Percentiles rank a stretch among this genome's conserved stretches.
phyloP scores from a whole-genome alignment of 2,113 vertebrate genomes.

The Silurus glanis region DNA sequence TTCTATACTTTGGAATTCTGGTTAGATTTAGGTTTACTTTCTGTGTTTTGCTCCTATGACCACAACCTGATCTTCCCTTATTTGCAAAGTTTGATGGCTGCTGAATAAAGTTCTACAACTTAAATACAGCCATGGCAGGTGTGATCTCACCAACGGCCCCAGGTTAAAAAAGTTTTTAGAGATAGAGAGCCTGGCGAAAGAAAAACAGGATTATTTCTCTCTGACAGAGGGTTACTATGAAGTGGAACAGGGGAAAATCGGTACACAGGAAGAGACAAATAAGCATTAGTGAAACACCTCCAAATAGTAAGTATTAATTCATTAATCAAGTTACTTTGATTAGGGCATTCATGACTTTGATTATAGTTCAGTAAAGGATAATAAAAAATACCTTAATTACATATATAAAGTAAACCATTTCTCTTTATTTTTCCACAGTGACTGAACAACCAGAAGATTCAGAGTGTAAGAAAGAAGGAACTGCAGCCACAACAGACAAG shows the following conservation, averaged over 20 bases:
- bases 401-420: not conserved
- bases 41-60: not conserved
- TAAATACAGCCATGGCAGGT: not conserved
- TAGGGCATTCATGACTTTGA: not conserved
- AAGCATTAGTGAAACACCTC: not conserved
- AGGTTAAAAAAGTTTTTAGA: not conserved
- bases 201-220: constrained; percentile 16
- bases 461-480: not conserved
- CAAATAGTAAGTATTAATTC: not conserved
- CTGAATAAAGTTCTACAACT: not conserved
- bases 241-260: constrained; percentile 1
- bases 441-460: not conserved
- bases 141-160: not conserved
- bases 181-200: constrained; percentile 15
- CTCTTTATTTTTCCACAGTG: not conserved
- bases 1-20: not conserved
- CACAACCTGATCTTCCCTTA: not conserved
- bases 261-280: not conserved
- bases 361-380: not conserved
- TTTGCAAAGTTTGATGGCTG: not conserved
- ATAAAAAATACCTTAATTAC: not conserved
- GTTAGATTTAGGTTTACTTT: constrained; percentile 46
- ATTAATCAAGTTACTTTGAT: not conserved
- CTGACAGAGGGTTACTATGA: constrained; percentile 29
- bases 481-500: not conserved